Percentiles rank a stretch among this genome's conserved stretches.
Conservation (phyloP, 2,113 vertebrate species). For the Callionymus lyra region DNA sequence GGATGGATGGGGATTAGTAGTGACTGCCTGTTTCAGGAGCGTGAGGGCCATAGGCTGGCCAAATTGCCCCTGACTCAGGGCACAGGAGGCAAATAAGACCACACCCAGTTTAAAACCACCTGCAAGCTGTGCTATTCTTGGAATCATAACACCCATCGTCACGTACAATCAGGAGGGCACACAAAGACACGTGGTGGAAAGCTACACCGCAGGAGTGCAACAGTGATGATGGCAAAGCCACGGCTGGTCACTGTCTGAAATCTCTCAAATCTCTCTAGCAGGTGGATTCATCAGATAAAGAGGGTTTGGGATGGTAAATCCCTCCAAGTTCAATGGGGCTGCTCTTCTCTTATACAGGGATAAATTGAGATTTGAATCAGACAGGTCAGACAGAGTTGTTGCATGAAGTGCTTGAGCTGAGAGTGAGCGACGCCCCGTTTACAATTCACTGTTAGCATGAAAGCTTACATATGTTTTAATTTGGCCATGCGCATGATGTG, state of each 20-base stretch:
- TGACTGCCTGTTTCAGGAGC: conserved; percentile 69
- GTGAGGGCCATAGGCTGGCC: conserved; percentile 57
- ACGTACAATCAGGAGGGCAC: conserved; percentile 29
- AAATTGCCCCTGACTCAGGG: conserved; percentile 63
- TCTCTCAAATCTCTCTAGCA: conserved; percentile 65
- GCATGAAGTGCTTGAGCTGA: conserved; percentile 40
- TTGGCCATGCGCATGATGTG: conserved; percentile 25
- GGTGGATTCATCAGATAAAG: conserved; percentile 67
- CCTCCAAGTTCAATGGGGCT: conserved; percentile 55
- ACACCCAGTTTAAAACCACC: conserved; percentile 50
- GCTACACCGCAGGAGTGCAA: conserved; percentile 21
- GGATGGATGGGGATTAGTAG: conserved; percentile 67
- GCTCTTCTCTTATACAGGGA: conserved; percentile 49
- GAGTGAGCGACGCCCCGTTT: conserved; percentile 41
- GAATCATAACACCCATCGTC: conserved; percentile 8
- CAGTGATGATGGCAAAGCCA: conserved; percentile 22
- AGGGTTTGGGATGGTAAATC: conserved; percentile 65
- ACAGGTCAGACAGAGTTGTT: conserved; percentile 51
- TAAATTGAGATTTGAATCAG: conserved; percentile 56
- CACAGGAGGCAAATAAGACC: conserved; percentile 36
- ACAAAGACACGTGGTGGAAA: conserved; percentile 28
- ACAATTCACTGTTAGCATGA: conserved; percentile 1
- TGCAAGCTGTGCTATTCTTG: conserved; percentile 46
- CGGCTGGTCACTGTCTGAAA: conserved; percentile 43
- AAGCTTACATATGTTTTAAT: conserved; percentile 45